Evolutionary conservation across 2,113 vertebrate species (phyloP), one percentile per base, ranked within the genome.

Genomic region (Semnornis frantzii): DNA sequence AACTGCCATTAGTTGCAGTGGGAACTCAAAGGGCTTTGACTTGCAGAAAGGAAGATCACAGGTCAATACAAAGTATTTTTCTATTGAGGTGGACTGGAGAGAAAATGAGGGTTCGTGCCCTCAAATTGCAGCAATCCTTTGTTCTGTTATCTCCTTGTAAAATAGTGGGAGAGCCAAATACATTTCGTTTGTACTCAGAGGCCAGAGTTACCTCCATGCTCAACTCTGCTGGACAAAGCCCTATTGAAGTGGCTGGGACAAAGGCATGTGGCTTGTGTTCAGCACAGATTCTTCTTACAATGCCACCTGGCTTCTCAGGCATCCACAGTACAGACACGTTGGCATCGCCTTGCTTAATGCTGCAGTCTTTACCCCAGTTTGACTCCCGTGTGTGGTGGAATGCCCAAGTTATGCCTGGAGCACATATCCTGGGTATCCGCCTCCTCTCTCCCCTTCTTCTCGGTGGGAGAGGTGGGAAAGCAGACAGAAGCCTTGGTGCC

Each of bases 131-230:
- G 68, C 21, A 12, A 80, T 68, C 31, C 23, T 94, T 96, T 93
- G 57, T 89, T 95, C 87, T 87, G 52, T 92, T 96, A 93, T 88
- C 65, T 77, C 60, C 84, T 91, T 87, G 70, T n/a, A 85, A 85
- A 91, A 82, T 63, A 85, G 76, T 79, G 81, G 63, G 72, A 92
- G 52, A 92, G 68, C 57, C 82, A 92, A 96, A 89, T 48, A 66
- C 75, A 68, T 70, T 89, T 87, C 63, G 84, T 85, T 94, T 92
- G 60, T 90, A 73, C 63, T 90, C 46, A 46, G 78, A 91, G 77
- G 63, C 2, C 11, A 94, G 54, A 93, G 68, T 74, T 87, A 92
- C 52, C 59, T 63, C 23, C 2, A 3, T 74, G 74, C 72, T 87
- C 84, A 79, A 23, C 66, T 65, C 12, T 18, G 76, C 21, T 0